Base-by-base conservation (phyloP, 2,113 vertebrate genomes). In the Rhegmatorhina hoffmannsi region DNA sequence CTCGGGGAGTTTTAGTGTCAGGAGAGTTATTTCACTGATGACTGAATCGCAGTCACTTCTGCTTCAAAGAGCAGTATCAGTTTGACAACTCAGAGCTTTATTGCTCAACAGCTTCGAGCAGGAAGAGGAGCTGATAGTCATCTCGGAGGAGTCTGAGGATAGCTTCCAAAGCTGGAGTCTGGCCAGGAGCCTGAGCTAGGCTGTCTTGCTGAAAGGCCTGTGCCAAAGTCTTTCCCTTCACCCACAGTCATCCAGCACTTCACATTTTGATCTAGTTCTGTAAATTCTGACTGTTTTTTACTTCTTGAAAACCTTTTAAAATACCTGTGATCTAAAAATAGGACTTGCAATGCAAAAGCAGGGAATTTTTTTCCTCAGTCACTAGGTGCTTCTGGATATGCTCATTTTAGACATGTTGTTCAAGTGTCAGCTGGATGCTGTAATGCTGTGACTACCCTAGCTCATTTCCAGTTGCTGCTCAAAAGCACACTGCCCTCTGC, bases 31-130 rank as follows among this genome's bases (percentile, higher is more conserved):
- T 95, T 87, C 87, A 66, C 81, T 2, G 4, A 44, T 66, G 84
- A 58, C 89, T 91, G 93, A 95, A 89, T 79, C 89, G 49, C 49
- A 92, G 62, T 62, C 64, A 79, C 77, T 95, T 95, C 94, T 95
- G 87, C 89, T 76, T 84, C 86, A 78, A 63, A 81, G 94, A 89
- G 87, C 49, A 58, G 69, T 84, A 89, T 96, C 92, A 87, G 84
- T 91, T 81, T 95, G 91, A 94, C 89, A 95, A 62, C 81, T 91
- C 87, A 52, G 76, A 95, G 84, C 64, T 70, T 86, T 94, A 81
- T 94, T 95, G 87, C 91, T 91, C 94, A 93, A 95, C 64, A 84
- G 81, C 89, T 95, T 83, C 1, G 28, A 95, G 93, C 84, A 79
- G 87, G 91, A 94, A 95, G 77, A 78, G 53, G 77, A 92, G 89